Conservation (phyloP, 2,888 invertebrate species). For the Eremobia ochroleuca region DNA sequence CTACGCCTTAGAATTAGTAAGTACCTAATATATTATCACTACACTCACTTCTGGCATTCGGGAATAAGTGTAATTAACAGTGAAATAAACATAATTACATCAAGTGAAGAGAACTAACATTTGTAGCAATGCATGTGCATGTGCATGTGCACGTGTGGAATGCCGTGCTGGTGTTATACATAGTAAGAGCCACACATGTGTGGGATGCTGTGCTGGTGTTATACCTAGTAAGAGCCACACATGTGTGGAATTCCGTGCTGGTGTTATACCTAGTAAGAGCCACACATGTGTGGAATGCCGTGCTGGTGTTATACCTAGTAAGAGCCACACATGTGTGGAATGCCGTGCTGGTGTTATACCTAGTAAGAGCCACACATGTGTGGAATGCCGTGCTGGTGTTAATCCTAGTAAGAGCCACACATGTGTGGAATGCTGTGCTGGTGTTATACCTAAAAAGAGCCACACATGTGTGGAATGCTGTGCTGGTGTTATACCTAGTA, state of each 20-base stretch:
- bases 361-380: slow-evolving; percentile 4
- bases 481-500: no score
- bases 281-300: slow-evolving; percentile 4
- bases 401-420: background rate
- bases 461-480: slow-evolving; percentile 19
- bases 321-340: slow-evolving; percentile 4
- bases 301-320: no score
- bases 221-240: background rate
- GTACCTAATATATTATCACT: background rate
- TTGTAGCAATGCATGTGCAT: no score
- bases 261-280: no score
- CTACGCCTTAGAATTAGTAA: background rate
- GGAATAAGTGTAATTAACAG: background rate
- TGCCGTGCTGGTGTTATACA: background rate
- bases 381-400: no score
- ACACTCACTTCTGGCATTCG: background rate
- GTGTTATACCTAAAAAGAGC: no score
- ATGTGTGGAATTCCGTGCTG: no score
- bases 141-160: background rate
- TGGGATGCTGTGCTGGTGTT: slow-evolving; percentile 16
- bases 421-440: slow-evolving; percentile 26
- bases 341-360: no score
- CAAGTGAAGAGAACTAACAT: background rate
- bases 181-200: slow-evolving; percentile 4
- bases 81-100: background rate